phyloP scores from a whole-genome alignment of 1,140 invertebrate genomes.

The Pseudomyrmex pallidus region DNA sequence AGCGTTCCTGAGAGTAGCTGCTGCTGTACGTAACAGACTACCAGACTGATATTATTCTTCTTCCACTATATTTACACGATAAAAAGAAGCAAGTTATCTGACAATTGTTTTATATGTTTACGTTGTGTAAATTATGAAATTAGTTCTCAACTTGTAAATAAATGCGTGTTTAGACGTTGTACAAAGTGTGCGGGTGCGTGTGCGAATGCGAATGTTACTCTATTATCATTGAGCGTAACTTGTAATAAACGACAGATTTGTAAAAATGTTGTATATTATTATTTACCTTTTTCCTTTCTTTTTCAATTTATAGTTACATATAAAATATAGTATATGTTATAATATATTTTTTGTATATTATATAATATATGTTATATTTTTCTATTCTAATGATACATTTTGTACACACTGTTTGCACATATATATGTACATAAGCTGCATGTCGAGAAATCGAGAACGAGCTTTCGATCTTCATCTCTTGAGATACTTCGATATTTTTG shows the following conservation, averaged over 20 bases:
- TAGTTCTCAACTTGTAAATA: conserved; percentile 77
- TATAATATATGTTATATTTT: too few relatives aligned
- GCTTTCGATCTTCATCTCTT: conserved; percentile 47
- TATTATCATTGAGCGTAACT: conserved; percentile 72
- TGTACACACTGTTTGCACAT: too few relatives aligned
- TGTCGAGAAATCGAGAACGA: conserved; percentile 31
- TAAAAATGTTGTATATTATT: conserved; percentile 41
- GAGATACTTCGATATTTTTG: conserved; percentile 31
- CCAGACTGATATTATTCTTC: conserved; percentile 78
- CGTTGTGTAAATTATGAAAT: conserved; percentile 76
- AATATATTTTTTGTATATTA: too few relatives aligned
- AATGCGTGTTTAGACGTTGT: conserved; percentile 68
- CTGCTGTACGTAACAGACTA: conserved; percentile 16
- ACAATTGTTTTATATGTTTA: conserved; percentile 34
- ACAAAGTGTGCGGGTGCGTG: conserved; percentile 73
- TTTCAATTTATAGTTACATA: not conserved
- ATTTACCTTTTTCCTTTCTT: not conserved
- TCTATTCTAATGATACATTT: too few relatives aligned
- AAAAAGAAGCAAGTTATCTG: conserved; percentile 4
- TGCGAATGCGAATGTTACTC: conserved; percentile 36
- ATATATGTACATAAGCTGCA: not conserved
- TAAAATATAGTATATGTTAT: too few relatives aligned
- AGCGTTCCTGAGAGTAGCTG: conserved; percentile 50
- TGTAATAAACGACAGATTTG: conserved; percentile 77
- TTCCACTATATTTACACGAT: conserved; percentile 32